Conservation (phyloP, 2,797 vertebrate species). For the Tragopan temminckii region DNA sequence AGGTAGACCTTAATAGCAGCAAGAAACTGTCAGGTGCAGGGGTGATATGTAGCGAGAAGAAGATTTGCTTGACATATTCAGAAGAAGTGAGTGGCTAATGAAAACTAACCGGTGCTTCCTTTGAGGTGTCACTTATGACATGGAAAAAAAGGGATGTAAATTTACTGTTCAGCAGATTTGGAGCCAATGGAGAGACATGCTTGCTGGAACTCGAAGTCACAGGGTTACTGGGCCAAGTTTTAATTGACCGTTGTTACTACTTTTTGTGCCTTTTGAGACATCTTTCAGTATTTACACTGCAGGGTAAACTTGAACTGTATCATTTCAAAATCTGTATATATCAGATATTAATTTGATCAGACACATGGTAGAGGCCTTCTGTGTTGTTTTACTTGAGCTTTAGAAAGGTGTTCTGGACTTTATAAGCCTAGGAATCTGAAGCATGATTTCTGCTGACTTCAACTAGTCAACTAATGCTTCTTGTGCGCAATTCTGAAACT, state of each 20-base stretch:
- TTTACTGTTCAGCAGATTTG: neutral
- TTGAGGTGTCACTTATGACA: neutral
- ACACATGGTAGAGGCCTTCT: neutral
- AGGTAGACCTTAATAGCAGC: neutral
- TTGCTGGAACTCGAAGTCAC: neutral
- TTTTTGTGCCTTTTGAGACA: conserved; percentile 7
- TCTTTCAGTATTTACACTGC: neutral
- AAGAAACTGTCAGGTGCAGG: neutral
- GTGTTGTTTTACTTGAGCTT: neutral
- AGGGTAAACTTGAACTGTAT: neutral
- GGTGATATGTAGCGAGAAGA: neutral
- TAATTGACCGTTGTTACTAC: neutral
- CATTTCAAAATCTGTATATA: neutral
- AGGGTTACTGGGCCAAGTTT: neutral
- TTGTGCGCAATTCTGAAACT: neutral
- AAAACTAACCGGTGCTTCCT: neutral
- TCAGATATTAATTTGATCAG: neutral
- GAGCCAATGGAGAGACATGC: accelerated
- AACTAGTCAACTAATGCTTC: neutral
- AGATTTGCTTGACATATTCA: neutral
- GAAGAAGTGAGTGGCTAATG: neutral
- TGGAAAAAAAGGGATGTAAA: neutral
- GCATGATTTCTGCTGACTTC: neutral
- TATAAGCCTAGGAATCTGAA: neutral
- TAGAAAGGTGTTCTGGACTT: neutral